Evolutionary conservation across 2,797 vertebrate genomes (phyloP).

Genomic region (Catostomus latipinnis): DNA sequence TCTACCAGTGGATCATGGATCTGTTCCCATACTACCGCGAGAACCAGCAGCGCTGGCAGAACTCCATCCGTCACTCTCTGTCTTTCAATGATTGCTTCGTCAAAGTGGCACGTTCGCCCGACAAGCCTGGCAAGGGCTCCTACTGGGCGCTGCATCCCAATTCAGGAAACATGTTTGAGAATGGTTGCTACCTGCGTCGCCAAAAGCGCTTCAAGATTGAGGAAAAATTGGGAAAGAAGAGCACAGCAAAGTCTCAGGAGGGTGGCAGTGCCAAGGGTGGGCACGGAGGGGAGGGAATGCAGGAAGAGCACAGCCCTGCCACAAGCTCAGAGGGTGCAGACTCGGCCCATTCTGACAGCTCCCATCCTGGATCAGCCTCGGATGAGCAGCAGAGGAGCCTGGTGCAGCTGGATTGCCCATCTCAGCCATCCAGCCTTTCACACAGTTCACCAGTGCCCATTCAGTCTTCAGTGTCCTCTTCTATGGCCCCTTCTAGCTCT

Average conservation of each 20-base stretch:
- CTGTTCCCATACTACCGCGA: slow-evolving; percentile 91
- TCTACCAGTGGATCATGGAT: slow-evolving; percentile 97
- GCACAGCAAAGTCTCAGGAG: slow-evolving; percentile 71
- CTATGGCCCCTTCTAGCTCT: slow-evolving; percentile 60
- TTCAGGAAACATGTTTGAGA: slow-evolving; percentile 94
- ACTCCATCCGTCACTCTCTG: slow-evolving; percentile 91
- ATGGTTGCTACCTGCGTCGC: slow-evolving; percentile 89
- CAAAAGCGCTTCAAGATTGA: slow-evolving; percentile 93
- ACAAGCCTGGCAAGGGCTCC: slow-evolving; percentile 91
- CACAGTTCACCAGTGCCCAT: slow-evolving; percentile 73
- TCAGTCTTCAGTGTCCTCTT: slow-evolving; percentile 64
- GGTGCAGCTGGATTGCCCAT: slow-evolving; percentile 76
- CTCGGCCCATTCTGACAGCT: slow-evolving; percentile 81
- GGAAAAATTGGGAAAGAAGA: slow-evolving; percentile 83
- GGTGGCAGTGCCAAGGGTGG: slow-evolving; percentile 66
- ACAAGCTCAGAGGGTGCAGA: slow-evolving; percentile 80
- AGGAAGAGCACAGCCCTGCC: slow-evolving; percentile 76
- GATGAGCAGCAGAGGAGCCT: slow-evolving; percentile 77
- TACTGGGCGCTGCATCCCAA: slow-evolving; percentile 92
- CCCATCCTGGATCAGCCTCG: slow-evolving; percentile 76
- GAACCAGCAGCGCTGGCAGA: slow-evolving; percentile 94
- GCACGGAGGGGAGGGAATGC: slow-evolving; percentile 66
- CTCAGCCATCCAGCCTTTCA: slow-evolving; percentile 70
- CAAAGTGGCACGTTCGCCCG: slow-evolving; percentile 89
- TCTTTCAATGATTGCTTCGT: slow-evolving; percentile 94